Conservation (phyloP, 2,113 vertebrate species). For the Cacatua alba region DNA sequence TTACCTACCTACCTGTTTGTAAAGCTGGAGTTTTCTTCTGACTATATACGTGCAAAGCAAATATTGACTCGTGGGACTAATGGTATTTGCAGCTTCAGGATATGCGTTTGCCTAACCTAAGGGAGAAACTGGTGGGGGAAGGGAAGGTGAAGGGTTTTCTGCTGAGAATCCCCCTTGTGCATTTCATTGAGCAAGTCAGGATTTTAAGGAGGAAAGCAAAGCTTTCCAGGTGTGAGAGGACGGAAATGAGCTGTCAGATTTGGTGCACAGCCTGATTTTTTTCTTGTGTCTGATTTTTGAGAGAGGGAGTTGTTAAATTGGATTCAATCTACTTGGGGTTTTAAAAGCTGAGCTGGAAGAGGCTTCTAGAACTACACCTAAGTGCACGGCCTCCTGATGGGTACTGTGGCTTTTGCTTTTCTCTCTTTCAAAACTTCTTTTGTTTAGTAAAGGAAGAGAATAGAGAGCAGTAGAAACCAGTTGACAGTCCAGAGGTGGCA, state of each 20-base stretch:
- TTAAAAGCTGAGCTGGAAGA: background rate
- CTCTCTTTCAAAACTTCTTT: background rate
- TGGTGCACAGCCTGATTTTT: background rate
- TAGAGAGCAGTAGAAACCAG: background rate
- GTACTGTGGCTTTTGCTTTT: background rate
- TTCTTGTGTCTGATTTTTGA: background rate
- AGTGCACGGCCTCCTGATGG: background rate
- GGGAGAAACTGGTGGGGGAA: background rate
- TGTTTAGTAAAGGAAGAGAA: background rate
- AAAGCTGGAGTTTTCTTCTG: slow-evolving; percentile 10
- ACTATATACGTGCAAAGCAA: slow-evolving; percentile 17
- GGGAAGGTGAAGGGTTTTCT: background rate
- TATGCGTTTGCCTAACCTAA: background rate
- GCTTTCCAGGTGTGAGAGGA: background rate
- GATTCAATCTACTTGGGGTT: background rate
- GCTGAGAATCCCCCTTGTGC: background rate
- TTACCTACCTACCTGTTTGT: background rate
- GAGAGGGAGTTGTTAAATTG: background rate
- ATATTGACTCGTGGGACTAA: slow-evolving; percentile 65
- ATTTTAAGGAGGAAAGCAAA: background rate
- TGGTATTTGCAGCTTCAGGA: slow-evolving; percentile 17
- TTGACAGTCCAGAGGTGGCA: background rate
- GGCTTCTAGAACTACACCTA: background rate
- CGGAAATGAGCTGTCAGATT: background rate
- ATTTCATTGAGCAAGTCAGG: background rate